A percentile compares a stretch with the other conserved stretches of the same genome.
Evolutionary conservation across 2,888 invertebrate genomes (phyloP).

Genomic region (Phyto melanocephala): DNA sequence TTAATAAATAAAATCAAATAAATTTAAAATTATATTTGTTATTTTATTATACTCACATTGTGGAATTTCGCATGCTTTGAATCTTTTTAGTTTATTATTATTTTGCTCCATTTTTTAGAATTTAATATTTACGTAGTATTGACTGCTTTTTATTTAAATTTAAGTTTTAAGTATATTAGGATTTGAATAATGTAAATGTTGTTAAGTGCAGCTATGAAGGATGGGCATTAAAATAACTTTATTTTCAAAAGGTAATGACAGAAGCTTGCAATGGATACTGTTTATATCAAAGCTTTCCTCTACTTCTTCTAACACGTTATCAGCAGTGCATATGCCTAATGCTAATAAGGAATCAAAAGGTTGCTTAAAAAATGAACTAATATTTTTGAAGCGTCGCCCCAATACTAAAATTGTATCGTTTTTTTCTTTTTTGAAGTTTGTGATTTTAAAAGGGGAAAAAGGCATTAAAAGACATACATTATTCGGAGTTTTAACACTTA

Average conservation of each 20-base stretch:
- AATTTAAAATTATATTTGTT: no score
- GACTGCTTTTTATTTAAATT: neutral
- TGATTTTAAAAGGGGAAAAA: conserved; percentile 14
- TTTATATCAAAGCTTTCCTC: neutral
- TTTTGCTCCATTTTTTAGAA: no score
- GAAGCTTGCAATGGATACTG: conserved; percentile 27
- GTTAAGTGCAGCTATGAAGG: conserved; percentile 34
- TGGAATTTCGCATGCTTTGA: no score
- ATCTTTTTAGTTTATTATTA: no score
- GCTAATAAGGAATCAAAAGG: conserved; percentile 14
- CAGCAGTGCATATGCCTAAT: conserved; percentile 37
- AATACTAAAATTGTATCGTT: conserved; percentile 29
- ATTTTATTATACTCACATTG: no score
- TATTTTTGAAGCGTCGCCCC: conserved; percentile 28
- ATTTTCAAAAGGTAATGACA: conserved; percentile 40
- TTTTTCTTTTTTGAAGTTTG: conserved; percentile 20
- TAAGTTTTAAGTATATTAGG: neutral
- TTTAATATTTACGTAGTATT: no score
- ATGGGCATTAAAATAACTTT: conserved; percentile 38
- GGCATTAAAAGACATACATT: conserved; percentile 33
- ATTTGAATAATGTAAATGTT: neutral
- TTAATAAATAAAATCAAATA: no score
- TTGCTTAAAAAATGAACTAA: conserved; percentile 18
- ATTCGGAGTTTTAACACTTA: conserved; percentile 35
- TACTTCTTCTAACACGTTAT: conserved; percentile 19